Base-by-base conservation (phyloP, 1,140 invertebrate species). In the Drosophila miranda region DNA sequence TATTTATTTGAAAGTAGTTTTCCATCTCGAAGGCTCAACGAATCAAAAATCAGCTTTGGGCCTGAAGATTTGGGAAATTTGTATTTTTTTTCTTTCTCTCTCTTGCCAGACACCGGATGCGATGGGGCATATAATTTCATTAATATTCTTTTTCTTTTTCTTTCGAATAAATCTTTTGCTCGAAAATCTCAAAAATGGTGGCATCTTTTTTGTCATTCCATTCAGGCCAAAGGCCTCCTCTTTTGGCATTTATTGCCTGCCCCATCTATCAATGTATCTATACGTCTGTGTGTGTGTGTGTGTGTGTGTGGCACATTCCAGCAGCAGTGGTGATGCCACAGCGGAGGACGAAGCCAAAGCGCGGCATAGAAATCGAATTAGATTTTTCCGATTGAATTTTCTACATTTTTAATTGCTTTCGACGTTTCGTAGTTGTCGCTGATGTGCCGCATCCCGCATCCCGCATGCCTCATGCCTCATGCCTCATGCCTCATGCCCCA, bases 361-460 rank as follows among this genome's bases (percentile, higher is more conserved):
- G 82, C 80, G 81, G 77, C 81, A 86, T 86, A 81, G 83, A 87
- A 87, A 87, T 87, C 71, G 82, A 87, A 87, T 87, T 87, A 87
- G 82, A 87, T 87, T 87, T 87, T 87, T 83, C 83, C 82, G 82
- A 87, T 87, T 87, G 82, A 87, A 82, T 87, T 87, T 87, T 87
- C 82, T 87, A 87, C 82, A 87, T 88, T 87, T 86, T 87, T 87
- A 87, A 87, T 87, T 87, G 82, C 83, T 87, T 87, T 87, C 82
- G 83, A 88, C 83, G 58, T 87, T 87, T 87, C 70, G 82, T 38
- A 87, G 78, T 87, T 88, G 80, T 87, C 83, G 82, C 78, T 58
- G 60, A 56, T 38, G 34, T 38, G 59, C 46, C 58, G 28, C 53
- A 26, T 26, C 5, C 23, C 5, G 23, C 4, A 0, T 59, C 43